phyloP scores from a whole-genome alignment of 2,888 invertebrate genomes.

The Temnothorax rugatulus region DNA sequence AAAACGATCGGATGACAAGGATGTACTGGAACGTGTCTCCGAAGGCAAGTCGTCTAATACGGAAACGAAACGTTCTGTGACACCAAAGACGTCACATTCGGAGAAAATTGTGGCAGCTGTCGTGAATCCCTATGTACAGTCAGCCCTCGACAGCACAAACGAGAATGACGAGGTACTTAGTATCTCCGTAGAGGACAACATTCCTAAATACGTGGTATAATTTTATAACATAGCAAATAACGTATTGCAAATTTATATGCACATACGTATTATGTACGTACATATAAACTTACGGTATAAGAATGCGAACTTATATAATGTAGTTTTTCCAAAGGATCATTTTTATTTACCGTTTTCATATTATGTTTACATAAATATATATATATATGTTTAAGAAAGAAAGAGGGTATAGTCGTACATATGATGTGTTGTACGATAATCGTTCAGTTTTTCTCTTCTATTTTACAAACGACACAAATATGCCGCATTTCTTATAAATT shows the following conservation, averaged over 20 bases:
- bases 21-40: neutral
- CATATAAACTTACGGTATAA: constrained; percentile 10
- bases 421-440: neutral
- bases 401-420: neutral
- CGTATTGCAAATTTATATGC: constrained; percentile 17
- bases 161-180: constrained; percentile 38
- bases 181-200: constrained; percentile 59
- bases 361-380: constrained; percentile 47
- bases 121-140: constrained; percentile 1
- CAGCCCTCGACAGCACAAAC: neutral
- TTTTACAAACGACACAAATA: constrained; percentile 19
- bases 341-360: constrained; percentile 51
- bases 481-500: neutral
- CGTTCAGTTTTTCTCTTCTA: neutral
- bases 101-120: constrained; percentile 14
- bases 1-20: neutral
- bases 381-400: neutral
- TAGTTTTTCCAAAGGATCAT: constrained; percentile 15
- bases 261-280: neutral
- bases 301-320: neutral
- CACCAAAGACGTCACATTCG: constrained; percentile 29
- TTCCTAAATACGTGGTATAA: constrained; percentile 62
- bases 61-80: neutral
- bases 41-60: neutral
- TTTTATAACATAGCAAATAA: constrained; percentile 42